A percentile compares a stretch with the other conserved stretches of the same genome.
These are phyloP conservation scores for Eupithecia subumbrata DNA, from an alignment of 2,888 invertebrate genomes.

Conservation along the genomic window DNA sequence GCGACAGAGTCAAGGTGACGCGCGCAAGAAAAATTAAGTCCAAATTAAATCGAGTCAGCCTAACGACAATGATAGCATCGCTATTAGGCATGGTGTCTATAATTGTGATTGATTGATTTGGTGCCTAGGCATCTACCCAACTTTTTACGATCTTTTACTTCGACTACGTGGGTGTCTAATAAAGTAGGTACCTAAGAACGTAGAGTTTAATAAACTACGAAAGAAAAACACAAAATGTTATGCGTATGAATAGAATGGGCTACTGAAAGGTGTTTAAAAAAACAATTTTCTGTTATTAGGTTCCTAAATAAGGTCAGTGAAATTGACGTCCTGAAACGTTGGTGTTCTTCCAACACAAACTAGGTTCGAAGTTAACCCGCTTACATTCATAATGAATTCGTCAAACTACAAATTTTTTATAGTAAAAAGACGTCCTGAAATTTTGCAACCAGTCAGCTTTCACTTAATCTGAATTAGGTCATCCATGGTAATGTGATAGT, in stretches of 20 bases:
- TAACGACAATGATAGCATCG: slow-evolving; percentile 46
- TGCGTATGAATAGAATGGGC: neutral
- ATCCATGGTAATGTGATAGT: slow-evolving; percentile 51
- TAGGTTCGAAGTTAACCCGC: no score
- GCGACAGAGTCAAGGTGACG: slow-evolving; percentile 12
- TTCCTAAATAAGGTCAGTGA: neutral
- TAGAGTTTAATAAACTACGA: neutral
- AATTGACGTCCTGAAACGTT: neutral
- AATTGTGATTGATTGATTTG: slow-evolving; percentile 62
- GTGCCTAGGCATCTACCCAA: slow-evolving; percentile 20
- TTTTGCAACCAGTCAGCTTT: neutral
- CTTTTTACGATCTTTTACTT: slow-evolving; percentile 53
- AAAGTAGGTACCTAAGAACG: slow-evolving; percentile 35
- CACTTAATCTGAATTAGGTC: neutral
- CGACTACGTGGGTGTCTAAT: slow-evolving; percentile 52
- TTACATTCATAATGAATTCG: no score
- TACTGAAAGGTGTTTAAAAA: neutral
- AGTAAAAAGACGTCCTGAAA: neutral
- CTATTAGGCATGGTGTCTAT: slow-evolving; percentile 48
- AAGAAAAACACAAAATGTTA: neutral
- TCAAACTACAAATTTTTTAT: no score
- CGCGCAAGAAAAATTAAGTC: slow-evolving; percentile 34
- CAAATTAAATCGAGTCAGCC: slow-evolving; percentile 45
- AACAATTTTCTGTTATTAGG: neutral
- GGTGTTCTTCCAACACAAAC: no score